Evolutionary conservation across 2,797 vertebrate species (phyloP).

Genomic region (Enteromius anoplus): DNA sequence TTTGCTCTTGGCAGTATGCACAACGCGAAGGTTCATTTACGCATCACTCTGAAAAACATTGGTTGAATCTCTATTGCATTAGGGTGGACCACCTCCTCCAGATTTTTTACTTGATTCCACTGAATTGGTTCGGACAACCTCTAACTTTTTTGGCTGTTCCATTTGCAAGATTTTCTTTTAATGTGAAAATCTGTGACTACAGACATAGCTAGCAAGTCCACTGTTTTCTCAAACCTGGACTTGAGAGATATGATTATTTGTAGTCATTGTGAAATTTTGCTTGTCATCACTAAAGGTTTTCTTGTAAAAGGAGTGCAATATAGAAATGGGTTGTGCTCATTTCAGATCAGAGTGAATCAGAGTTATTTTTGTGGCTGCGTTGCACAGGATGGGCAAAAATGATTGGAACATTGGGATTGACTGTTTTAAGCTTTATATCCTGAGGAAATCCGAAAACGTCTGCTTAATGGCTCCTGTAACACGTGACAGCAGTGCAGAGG

Average conservation of each 20-base stretch:
- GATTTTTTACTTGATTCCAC: background rate
- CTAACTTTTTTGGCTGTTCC: background rate
- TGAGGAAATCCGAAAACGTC: constrained; percentile 50
- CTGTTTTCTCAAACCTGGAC: background rate
- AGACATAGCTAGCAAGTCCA: background rate
- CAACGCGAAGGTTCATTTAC: background rate
- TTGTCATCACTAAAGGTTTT: background rate
- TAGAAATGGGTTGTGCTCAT: background rate
- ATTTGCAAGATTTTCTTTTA: constrained; percentile 2
- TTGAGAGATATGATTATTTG: background rate
- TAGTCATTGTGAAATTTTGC: background rate
- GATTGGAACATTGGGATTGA: constrained; percentile 2
- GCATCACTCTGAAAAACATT: background rate
- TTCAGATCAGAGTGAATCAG: background rate
- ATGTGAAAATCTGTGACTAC: background rate
- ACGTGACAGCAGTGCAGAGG: constrained; percentile 49
- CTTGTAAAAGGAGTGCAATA: background rate
- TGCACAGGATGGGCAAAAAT: constrained; percentile 18
- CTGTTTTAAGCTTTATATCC: constrained; percentile 39
- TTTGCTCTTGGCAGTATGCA: constrained; percentile 22
- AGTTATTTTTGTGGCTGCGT: background rate
- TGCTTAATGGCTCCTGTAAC: constrained; percentile 21
- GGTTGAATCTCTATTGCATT: background rate
- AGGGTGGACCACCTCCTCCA: background rate
- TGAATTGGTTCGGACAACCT: background rate